Base-by-base conservation (phyloP, 2,888 invertebrate genomes). In the Resseliella maxima region DNA sequence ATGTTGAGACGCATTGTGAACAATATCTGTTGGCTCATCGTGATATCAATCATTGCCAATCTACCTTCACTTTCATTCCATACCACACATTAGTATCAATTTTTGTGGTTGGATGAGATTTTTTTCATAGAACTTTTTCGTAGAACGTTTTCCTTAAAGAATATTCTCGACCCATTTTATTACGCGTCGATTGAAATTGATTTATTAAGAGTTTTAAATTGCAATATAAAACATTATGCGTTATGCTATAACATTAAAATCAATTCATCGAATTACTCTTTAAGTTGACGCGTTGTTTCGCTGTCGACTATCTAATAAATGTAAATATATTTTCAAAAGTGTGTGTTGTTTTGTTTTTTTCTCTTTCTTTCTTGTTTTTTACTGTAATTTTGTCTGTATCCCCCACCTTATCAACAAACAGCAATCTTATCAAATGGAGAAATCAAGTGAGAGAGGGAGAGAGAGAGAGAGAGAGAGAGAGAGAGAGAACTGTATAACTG, bases 71-170 rank as follows among this genome's bases (percentile, higher is more conserved):
- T 72, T 72, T 72, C 72, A 72, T 35, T 35, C 15, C 72, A 31
- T 31, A 72, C 72, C 72, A 31, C 72, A 72, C 72, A 59, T 59
- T 59, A 72, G 72, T 72, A 72, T 72, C 72, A 72, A 72, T 72
- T 35, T 31, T 72, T 72, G 72, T 72, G 72, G 72, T 12, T 72
- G 72, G 27, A 8, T 27, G 59, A 24, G 31, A 59, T 59, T 24
- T 24, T 59, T 59, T 8, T 50, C 3, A 15, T 50, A n/a, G n/a
- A n/a, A n/a, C n/a, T n/a, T n/a, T n/a, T n/a, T n/a, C n/a, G n/a
- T n/a, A n/a, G n/a, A n/a, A n/a, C n/a, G n/a, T n/a, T n/a, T n/a
- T n/a, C n/a, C n/a, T n/a, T n/a, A n/a, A n/a, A n/a, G n/a, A n/a
- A n/a, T n/a, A n/a, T n/a, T n/a, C n/a, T n/a, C 12, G 59, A 24